Conservation (phyloP, 2,797 vertebrate genomes). For the Anomalospiza imberbis region DNA sequence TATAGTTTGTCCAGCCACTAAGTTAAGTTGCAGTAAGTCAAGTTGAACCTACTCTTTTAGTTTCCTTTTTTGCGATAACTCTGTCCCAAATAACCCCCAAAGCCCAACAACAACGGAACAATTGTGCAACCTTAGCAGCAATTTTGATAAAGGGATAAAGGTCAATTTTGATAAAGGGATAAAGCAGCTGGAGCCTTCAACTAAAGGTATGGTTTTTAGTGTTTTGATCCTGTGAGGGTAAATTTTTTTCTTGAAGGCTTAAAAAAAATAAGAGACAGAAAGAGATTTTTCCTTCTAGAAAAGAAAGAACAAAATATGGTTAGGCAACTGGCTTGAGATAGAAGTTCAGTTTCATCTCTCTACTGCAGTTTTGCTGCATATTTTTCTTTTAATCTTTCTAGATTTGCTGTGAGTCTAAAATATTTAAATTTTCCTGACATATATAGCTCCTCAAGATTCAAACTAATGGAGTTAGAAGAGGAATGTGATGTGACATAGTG, state of each 20-base stretch:
- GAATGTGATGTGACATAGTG: neutral
- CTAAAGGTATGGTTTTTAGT: rapidly evolving
- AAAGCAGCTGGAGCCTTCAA: rapidly evolving
- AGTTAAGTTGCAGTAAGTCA: neutral
- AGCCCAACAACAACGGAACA: neutral
- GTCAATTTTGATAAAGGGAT: neutral
- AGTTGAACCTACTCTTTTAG: neutral
- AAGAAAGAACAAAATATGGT: neutral
- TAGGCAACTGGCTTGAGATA: neutral
- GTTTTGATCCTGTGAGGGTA: neutral
- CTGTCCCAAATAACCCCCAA: neutral
- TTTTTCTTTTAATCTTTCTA: neutral
- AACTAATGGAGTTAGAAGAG: neutral
- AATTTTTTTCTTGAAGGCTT: neutral
- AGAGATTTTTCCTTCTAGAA: neutral
- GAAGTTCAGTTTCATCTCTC: neutral
- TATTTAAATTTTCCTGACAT: neutral
- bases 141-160: neutral
- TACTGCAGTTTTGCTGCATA: neutral
- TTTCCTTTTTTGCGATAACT: neutral
- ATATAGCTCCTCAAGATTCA: neutral
- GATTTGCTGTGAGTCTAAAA: neutral
- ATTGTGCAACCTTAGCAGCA: neutral
- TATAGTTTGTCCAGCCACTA: neutral
- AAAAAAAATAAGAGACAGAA: neutral